These are phyloP conservation scores for Epinephelus coioides DNA, from an alignment of 2,797 vertebrate species.

Conservation along the genomic window DNA sequence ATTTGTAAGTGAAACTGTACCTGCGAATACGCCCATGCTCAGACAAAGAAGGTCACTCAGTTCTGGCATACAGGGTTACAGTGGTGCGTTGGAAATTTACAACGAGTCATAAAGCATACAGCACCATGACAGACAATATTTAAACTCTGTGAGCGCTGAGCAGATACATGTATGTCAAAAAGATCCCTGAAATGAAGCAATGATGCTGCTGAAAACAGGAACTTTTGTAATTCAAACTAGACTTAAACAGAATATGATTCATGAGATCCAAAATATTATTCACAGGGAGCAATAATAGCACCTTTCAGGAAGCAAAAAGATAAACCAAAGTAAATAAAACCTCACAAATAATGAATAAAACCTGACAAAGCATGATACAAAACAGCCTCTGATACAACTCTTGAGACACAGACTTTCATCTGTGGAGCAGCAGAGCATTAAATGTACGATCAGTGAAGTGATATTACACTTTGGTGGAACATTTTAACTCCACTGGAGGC, in stretches of 20 bases:
- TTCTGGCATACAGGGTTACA: constrained; percentile 59
- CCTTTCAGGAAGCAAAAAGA: constrained; percentile 40
- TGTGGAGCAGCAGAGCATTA: constrained; percentile 61
- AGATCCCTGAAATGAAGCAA: constrained; percentile 18
- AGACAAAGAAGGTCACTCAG: constrained; percentile 64
- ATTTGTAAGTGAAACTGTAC: constrained; percentile 71
- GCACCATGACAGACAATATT: constrained; percentile 24
- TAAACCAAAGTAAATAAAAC: constrained; percentile 46
- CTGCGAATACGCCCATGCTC: constrained; percentile 53
- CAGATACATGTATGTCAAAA: constrained; percentile 17
- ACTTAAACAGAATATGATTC: constrained; percentile 30
- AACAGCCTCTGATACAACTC: constrained; percentile 55
- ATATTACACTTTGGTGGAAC: constrained; percentile 71
- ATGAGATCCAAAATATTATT: constrained; percentile 20
- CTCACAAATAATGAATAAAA: constrained; percentile 53
- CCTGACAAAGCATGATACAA: constrained; percentile 56
- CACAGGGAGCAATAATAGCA: constrained; percentile 22
- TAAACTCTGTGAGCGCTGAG: constrained; percentile 20
- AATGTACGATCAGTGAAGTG: constrained; percentile 72
- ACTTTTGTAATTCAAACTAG: constrained; percentile 15
- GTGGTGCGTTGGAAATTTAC: constrained; percentile 68
- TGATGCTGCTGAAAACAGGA: constrained; percentile 6
- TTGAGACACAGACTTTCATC: constrained; percentile 67
- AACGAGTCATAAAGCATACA: constrained; percentile 63
- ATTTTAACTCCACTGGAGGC: constrained; percentile 70